phyloP scores from a whole-genome alignment of 2,113 vertebrate genomes.

The Dicentrarchus labrax region DNA sequence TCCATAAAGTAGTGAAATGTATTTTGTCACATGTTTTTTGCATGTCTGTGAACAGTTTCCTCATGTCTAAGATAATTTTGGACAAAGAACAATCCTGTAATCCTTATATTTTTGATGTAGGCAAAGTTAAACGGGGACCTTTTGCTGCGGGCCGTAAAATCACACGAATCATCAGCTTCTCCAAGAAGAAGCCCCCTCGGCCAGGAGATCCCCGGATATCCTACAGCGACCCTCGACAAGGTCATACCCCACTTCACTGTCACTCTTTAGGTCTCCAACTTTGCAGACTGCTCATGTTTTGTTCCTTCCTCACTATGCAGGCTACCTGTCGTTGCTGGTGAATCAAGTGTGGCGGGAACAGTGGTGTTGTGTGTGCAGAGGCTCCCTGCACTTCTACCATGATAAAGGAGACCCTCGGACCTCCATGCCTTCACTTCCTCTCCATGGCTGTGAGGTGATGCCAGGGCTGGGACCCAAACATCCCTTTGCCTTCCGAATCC shows the following conservation, averaged over 20 bases:
- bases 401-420: conserved; percentile 88
- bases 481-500: conserved; percentile 94
- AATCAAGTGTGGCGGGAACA: conserved; percentile 96
- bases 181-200: conserved; percentile 91
- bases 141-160: conserved; percentile 96
- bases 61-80: not conserved
- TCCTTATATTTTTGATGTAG: conserved; percentile 67
- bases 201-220: conserved; percentile 84
- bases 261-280: accelerated
- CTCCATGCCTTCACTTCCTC: conserved; percentile 86
- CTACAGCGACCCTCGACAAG: conserved; percentile 90
- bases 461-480: conserved; percentile 95
- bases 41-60: not conserved
- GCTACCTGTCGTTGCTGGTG: conserved; percentile 91
- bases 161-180: conserved; percentile 97
- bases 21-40: not conserved
- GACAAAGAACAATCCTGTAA: not conserved
- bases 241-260: conserved; percentile 71
- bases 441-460: conserved; percentile 90
- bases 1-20: not conserved
- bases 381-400: conserved; percentile 92
- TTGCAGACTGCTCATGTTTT: not conserved
- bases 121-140: conserved; percentile 91
- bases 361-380: conserved; percentile 92
- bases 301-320: conserved; percentile 67